Percentiles rank a stretch among this genome's conserved stretches.
Evolutionary conservation across 2,888 invertebrate species (phyloP).

Genomic region (Oxytorus armatus): DNA sequence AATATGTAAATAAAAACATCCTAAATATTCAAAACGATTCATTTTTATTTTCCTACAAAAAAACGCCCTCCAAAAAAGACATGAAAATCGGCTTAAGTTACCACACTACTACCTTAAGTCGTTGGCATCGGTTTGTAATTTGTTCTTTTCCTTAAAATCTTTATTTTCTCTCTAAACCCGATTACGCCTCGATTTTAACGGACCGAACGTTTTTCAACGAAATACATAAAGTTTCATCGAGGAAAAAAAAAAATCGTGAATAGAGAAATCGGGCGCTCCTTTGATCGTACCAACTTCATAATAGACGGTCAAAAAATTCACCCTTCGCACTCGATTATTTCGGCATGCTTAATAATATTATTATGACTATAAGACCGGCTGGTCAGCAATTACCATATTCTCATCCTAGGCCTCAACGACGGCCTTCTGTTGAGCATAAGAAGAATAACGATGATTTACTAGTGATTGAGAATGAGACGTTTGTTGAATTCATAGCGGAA

Average conservation of each 20-base stretch:
- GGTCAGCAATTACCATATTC: constrained; percentile 93
- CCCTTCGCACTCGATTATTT: constrained; percentile 29
- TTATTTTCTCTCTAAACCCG: too few species aligned
- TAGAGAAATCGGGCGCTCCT: constrained; percentile 6
- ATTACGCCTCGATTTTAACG: too few species aligned
- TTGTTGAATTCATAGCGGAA: constrained; percentile 44
- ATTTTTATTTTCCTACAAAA: too few species aligned
- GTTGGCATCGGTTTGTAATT: too few species aligned
- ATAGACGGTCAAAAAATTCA: too few species aligned
- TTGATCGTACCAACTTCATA: not conserved
- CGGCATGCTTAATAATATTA: constrained; percentile 49
- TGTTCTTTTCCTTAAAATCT: too few species aligned
- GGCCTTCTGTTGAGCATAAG: constrained; percentile 91
- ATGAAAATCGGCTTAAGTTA: too few species aligned
- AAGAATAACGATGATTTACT: constrained; percentile 81
- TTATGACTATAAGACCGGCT: constrained; percentile 48
- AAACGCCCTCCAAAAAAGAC: too few species aligned
- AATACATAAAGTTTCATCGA: not conserved
- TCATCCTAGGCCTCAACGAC: constrained; percentile 95
- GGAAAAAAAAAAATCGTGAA: too few species aligned
- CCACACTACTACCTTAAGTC: too few species aligned
- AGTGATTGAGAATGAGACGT: constrained; percentile 73
- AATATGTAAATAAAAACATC: too few species aligned
- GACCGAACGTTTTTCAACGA: not conserved
- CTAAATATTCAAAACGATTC: too few species aligned